Percentiles rank a stretch among this genome's conserved stretches.
Conservation (phyloP, 2,888 invertebrate species). For the Eupithecia subumbrata region DNA sequence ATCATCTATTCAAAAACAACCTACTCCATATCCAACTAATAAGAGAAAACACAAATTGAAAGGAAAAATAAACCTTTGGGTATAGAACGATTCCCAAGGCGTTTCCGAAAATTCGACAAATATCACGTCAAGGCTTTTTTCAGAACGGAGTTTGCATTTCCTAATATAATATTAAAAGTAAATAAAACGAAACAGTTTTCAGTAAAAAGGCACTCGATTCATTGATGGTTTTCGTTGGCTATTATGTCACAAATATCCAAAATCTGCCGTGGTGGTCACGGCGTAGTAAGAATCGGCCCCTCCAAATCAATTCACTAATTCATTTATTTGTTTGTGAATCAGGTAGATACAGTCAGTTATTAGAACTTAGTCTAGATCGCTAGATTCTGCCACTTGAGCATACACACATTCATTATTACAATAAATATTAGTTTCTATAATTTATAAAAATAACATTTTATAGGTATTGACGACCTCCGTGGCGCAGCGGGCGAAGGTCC, state of each 20-base stretch:
- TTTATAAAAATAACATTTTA: no score
- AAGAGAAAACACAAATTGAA: slow-evolving; percentile 28
- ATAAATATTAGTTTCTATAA: no score
- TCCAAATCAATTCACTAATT: no score
- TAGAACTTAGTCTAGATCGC: no score
- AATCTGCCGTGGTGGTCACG: neutral
- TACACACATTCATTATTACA: no score
- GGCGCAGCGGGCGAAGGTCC: no score
- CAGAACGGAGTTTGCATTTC: neutral
- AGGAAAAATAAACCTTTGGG: slow-evolving; percentile 28
- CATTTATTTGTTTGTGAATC: no score
- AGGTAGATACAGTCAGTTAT: no score
- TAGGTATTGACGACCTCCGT: no score
- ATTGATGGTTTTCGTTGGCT: neutral
- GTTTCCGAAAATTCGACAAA: neutral
- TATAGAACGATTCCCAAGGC: slow-evolving; percentile 30
- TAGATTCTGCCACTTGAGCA: no score
- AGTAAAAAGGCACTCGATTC: neutral
- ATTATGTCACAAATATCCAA: neutral
- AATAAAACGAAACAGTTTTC: neutral
- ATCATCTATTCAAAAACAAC: slow-evolving; percentile 17
- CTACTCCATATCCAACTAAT: slow-evolving; percentile 24
- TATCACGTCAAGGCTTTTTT: neutral
- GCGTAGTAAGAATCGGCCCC: neutral
- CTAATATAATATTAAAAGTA: neutral